These are phyloP conservation scores for Diaphora mendica DNA, from an alignment of 2,888 invertebrate genomes.

Conservation along the genomic window DNA sequence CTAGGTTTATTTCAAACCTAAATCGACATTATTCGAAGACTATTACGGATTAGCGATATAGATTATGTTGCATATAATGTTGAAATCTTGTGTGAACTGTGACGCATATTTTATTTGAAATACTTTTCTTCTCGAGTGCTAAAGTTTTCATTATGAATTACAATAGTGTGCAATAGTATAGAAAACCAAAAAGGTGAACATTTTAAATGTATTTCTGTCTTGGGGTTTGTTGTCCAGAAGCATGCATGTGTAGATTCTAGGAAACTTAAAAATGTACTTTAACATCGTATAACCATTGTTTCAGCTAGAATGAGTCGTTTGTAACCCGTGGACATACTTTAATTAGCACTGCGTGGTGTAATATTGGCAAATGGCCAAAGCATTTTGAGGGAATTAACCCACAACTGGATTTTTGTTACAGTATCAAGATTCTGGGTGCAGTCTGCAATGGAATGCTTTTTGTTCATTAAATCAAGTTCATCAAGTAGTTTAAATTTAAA, in stretches of 20 bases:
- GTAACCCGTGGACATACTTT: slow-evolving; percentile 59
- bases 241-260: slow-evolving; percentile 27
- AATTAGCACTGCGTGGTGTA: slow-evolving; percentile 60
- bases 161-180: slow-evolving; percentile 28
- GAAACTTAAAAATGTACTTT: slow-evolving; percentile 32
- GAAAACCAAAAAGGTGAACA: slow-evolving; percentile 1
- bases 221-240: slow-evolving; percentile 18
- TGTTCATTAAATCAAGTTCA: slow-evolving; percentile 20
- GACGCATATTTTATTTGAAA: slow-evolving; percentile 30
- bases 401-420: slow-evolving; percentile 49
- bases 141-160: slow-evolving; percentile 24
- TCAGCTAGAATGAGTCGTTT: slow-evolving; percentile 52
- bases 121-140: neutral
- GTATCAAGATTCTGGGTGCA: slow-evolving; percentile 29
- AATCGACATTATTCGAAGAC: neutral
- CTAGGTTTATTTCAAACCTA: neutral
- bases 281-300: slow-evolving; percentile 39
- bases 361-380: slow-evolving; percentile 61
- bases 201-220: slow-evolving; percentile 1
- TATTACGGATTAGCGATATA: neutral
- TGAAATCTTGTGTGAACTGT: neutral
- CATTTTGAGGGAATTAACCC: slow-evolving; percentile 53
- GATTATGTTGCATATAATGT: neutral
- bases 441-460: slow-evolving; percentile 19
- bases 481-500: slow-evolving; percentile 14